Percentiles rank a stretch among this genome's conserved stretches.
Conservation (phyloP, 2,113 vertebrate species). For the Falco punctatus region DNA sequence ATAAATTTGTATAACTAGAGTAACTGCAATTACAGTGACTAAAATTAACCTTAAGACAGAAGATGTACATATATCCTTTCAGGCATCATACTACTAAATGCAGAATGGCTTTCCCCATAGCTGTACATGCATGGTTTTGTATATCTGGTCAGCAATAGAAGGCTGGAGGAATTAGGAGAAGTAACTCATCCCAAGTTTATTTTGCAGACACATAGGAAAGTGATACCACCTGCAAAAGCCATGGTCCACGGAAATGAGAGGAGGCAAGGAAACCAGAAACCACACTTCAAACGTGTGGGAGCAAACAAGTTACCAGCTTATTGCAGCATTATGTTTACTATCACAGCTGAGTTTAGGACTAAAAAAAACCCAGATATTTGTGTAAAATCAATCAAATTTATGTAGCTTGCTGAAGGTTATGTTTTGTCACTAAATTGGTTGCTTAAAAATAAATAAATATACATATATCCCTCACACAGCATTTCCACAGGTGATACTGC, state of each 20-base stretch:
- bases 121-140: neutral
- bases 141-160: neutral
- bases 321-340: neutral
- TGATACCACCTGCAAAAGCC: neutral
- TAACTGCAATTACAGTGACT: neutral
- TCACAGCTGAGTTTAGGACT: neutral
- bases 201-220: neutral
- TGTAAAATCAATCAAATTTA: neutral
- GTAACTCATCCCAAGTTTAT: neutral
- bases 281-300: neutral
- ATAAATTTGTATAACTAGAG: neutral
- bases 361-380: neutral
- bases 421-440: constrained; percentile 44
- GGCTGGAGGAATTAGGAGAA: neutral
- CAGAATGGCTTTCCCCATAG: neutral
- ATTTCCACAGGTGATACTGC: constrained; percentile 58
- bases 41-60: neutral
- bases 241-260: neutral
- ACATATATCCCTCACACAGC: neutral
- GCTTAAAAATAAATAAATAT: neutral
- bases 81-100: neutral
- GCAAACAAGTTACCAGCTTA: neutral
- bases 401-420: neutral
- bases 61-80: neutral
- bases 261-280: neutral